These are phyloP conservation scores for Mola mola DNA, from an alignment of 2,113 vertebrate species.

Conservation along the genomic window DNA sequence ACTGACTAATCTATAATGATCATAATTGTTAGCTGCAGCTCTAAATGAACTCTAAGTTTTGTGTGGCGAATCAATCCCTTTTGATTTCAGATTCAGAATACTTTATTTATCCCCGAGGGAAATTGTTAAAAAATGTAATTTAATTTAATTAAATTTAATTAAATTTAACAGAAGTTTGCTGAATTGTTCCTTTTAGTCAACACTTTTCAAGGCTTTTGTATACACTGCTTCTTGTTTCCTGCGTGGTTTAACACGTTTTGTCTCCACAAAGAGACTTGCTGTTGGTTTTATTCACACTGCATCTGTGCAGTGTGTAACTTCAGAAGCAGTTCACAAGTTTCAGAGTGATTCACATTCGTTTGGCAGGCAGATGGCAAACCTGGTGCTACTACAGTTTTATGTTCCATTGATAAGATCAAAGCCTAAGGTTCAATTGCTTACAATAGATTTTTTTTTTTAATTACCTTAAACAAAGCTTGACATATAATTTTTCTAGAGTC, in stretches of 20 bases:
- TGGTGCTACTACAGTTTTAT: not conserved
- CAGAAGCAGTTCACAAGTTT: slow-evolving; percentile 69
- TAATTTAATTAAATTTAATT: too few species aligned
- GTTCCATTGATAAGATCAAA: not conserved
- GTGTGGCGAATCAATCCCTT: too few species aligned
- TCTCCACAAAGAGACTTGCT: slow-evolving; percentile 20
- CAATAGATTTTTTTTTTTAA: not conserved
- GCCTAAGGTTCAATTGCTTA: not conserved
- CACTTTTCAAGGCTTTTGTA: slow-evolving; percentile 7
- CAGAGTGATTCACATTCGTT: slow-evolving; percentile 77
- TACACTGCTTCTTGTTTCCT: slow-evolving; percentile 54
- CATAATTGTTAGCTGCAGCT: not conserved
- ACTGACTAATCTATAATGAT: not conserved
- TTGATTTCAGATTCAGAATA: too few species aligned
- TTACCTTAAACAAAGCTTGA: too few species aligned
- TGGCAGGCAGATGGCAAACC: not conserved
- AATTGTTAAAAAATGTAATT: too few species aligned
- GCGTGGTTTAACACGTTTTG: slow-evolving; percentile 55
- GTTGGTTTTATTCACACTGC: slow-evolving; percentile 30
- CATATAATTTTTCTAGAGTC: too few species aligned
- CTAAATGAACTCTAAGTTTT: not conserved
- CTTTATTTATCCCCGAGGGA: too few species aligned
- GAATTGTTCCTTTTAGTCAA: not conserved
- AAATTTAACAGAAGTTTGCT: too few species aligned
- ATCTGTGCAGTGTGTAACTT: slow-evolving; percentile 51